Base-by-base conservation (phyloP, 2,797 vertebrate species). In the Eleutherodactylus coqui region DNA sequence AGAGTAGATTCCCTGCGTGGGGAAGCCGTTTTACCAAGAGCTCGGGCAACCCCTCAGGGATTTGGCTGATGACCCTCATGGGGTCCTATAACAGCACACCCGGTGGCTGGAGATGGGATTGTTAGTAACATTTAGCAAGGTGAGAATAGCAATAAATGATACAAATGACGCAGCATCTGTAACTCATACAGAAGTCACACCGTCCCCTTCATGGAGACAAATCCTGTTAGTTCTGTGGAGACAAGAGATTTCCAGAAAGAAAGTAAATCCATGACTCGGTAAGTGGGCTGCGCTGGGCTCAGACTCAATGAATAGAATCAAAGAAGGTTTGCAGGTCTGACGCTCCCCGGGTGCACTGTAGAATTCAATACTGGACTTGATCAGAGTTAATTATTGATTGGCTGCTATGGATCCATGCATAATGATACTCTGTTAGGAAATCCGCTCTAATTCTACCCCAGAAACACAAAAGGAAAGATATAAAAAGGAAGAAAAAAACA, bases 381-480 rank as follows among this genome's bases (percentile, higher is more conserved):
- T 38, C 75, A 55, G 53, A 38, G 49, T n/a, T 58, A 58, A 36
- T 78, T 36, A 16, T 27, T 41, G 76, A 60, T 41, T 7, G 24
- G 75, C 43, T 73, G 41, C 47, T 51, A 53, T 51, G 16, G 29
- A 34, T 76, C 55, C 32, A 36, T 78, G 76, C 51, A 38, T 58
- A 58, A 55, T 38, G 45, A 34, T 77, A 55, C 49, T 38, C 38
- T 41, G 53, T 78, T 36, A 34, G 17, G 41, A 41, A 58, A 58
- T 36, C 24, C 24, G 14, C 8, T 53, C 38, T 73, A 73, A 27
- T n/a, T 43, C 24, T 70, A 24, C 7, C 64, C 79, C 43, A 72
- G 13, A 72, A 79, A 43, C 77, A 79, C 41, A 41, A 51, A 79
- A 5, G n/a, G n/a, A n/a, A 10, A 79, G 62, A 79, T 27, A 62